These are phyloP conservation scores for Drosophila niveifrons DNA, from an alignment of 2,888 invertebrate species.

Conservation along the genomic window DNA sequence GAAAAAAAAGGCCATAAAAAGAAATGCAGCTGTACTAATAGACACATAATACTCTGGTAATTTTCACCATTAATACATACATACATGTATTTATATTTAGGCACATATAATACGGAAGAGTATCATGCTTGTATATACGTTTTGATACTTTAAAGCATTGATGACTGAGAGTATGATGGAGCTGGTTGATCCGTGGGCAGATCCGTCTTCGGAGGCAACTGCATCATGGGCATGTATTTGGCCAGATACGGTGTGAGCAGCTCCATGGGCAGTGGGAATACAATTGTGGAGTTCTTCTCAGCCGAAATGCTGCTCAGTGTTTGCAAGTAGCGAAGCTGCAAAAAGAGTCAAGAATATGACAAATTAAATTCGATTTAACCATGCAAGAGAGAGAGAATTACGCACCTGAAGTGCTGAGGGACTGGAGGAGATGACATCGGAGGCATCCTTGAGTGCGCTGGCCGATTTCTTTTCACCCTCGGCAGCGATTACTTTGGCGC, in stretches of 20 bases:
- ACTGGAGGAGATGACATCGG: conserved; percentile 91
- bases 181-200: conserved; percentile 7
- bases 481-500: conserved; percentile 88
- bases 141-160: conserved; percentile 16
- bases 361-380: no score
- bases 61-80: not conserved
- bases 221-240: conserved; percentile 57
- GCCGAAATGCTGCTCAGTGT: conserved; percentile 96
- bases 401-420: conserved; percentile 88
- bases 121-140: not conserved
- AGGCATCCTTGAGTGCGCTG: conserved; percentile 92
- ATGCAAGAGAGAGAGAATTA: not conserved
- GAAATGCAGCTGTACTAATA: conserved; percentile 12
- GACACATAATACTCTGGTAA: not conserved
- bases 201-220: conserved; percentile 39
- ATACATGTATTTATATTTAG: not conserved
- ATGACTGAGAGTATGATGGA: conserved; percentile 24
- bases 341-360: not conserved
- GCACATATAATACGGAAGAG: not conserved
- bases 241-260: conserved; percentile 86
- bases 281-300: conserved; percentile 97
- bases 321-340: conserved; percentile 93
- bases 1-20: not conserved
- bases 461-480: conserved; percentile 94
- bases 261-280: conserved; percentile 97